These are phyloP conservation scores for Todus mexicanus DNA, from an alignment of 2,797 vertebrate genomes.

Conservation along the genomic window DNA sequence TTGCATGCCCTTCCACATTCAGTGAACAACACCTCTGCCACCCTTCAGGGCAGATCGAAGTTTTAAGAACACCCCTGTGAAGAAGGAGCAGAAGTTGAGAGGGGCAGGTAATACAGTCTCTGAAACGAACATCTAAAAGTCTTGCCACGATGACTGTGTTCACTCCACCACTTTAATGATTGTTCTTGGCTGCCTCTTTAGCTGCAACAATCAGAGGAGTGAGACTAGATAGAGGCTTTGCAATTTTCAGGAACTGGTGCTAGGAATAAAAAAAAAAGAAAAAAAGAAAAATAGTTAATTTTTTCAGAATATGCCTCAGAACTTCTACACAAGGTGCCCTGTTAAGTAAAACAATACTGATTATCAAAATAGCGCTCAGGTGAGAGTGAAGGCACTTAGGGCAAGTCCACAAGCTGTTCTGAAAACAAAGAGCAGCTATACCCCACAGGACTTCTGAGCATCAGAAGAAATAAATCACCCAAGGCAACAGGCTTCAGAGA, in stretches of 20 bases:
- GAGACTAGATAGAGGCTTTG: constrained; percentile 94
- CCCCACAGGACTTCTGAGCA: neutral
- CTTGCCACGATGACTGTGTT: constrained; percentile 32
- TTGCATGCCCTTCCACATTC: neutral
- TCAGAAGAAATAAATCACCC: neutral
- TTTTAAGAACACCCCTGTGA: neutral
- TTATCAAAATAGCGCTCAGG: neutral
- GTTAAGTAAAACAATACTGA: neutral
- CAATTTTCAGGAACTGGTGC: constrained; percentile 96
- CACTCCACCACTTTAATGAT: constrained; percentile 75
- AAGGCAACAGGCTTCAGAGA: neutral
- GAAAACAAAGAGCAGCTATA: neutral
- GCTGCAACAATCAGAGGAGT: constrained; percentile 93
- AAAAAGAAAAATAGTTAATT: neutral
- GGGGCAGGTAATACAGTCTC: neutral
- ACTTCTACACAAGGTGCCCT: neutral
- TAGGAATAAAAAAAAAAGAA: constrained; percentile 54
- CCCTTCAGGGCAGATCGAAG: neutral
- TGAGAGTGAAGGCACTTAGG: neutral
- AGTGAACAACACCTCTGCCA: neutral
- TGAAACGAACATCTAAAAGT: neutral
- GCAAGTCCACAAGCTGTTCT: neutral
- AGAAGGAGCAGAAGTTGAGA: constrained; percentile 28
- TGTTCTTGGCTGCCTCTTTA: constrained; percentile 94
- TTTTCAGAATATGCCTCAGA: neutral